A percentile compares a stretch with the other conserved stretches of the same genome.
These are phyloP conservation scores for Amazonetta brasiliensis DNA, from an alignment of 2,797 vertebrate species.

Conservation along the genomic window DNA sequence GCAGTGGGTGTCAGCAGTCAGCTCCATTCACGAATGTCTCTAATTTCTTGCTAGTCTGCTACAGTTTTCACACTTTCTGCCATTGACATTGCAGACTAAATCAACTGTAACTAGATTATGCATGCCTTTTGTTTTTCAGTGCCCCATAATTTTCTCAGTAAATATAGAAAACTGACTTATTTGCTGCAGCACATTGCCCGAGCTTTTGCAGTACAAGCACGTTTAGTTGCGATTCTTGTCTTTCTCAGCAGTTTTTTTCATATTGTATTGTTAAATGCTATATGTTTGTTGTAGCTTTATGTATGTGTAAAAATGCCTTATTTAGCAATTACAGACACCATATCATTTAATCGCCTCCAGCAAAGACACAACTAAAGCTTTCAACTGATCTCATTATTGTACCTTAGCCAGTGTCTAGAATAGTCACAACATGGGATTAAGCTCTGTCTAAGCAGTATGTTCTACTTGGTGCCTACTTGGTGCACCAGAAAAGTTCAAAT, in stretches of 20 bases:
- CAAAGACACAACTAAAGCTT: not conserved
- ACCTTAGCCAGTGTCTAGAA: not conserved
- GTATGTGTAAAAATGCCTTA: not conserved
- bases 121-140: constrained; percentile 54
- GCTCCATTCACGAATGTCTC: constrained; percentile 26
- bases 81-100: constrained; percentile 32
- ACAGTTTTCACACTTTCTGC: constrained; percentile 19
- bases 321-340: not conserved
- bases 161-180: constrained; percentile 48
- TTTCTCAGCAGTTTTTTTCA: not conserved
- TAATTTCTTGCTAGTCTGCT: constrained; percentile 50
- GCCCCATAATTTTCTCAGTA: constrained; percentile 58
- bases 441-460: not conserved
- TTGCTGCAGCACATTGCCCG: not conserved
- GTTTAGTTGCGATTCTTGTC: not conserved
- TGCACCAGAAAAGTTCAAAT: not conserved
- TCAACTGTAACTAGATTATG: constrained; percentile 55
- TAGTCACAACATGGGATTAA: not conserved
- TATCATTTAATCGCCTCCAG: not conserved
- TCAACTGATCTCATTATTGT: not conserved
- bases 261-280: not conserved
- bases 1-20: constrained; percentile 15
- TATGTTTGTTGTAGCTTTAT: not conserved
- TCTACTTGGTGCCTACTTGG: not conserved
- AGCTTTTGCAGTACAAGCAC: not conserved